A percentile compares a stretch with the other conserved stretches of the same genome.
Evolutionary conservation across 2,797 vertebrate species (phyloP).

Genomic region (Gallinago stenura): DNA sequence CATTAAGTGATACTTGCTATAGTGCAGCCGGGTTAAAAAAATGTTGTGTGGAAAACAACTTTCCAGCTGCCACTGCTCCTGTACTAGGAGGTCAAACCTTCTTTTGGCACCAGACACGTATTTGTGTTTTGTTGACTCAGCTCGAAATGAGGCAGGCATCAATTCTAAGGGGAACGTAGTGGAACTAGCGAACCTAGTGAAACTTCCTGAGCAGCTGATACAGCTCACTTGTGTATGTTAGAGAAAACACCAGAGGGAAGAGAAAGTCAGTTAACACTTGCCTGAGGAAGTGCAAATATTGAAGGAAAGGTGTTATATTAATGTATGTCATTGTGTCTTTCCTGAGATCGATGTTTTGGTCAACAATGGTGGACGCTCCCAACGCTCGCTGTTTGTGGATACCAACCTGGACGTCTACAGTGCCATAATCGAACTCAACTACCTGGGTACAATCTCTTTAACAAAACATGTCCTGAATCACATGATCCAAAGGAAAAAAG

Average conservation of each 20-base stretch:
- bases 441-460: conserved; percentile 91
- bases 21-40: neutral
- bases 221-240: neutral
- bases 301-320: neutral
- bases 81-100: neutral
- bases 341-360: conserved; percentile 91
- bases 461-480: conserved; percentile 91
- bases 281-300: neutral
- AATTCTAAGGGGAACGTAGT: neutral
- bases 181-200: neutral
- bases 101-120: neutral
- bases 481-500: conserved; percentile 86
- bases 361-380: conserved; percentile 91
- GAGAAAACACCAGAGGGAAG: neutral
- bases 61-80: neutral
- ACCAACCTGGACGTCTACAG: conserved; percentile 87
- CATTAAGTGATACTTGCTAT: neutral
- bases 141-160: neutral
- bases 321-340: neutral
- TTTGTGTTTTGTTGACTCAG: neutral
- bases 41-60: neutral
- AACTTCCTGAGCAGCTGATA: neutral
- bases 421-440: conserved; percentile 92
- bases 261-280: neutral
- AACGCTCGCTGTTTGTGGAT: conserved; percentile 88